These are phyloP conservation scores for Leptopilina drosophilae DNA, from an alignment of 2,888 invertebrate genomes.

Conservation along the genomic window DNA sequence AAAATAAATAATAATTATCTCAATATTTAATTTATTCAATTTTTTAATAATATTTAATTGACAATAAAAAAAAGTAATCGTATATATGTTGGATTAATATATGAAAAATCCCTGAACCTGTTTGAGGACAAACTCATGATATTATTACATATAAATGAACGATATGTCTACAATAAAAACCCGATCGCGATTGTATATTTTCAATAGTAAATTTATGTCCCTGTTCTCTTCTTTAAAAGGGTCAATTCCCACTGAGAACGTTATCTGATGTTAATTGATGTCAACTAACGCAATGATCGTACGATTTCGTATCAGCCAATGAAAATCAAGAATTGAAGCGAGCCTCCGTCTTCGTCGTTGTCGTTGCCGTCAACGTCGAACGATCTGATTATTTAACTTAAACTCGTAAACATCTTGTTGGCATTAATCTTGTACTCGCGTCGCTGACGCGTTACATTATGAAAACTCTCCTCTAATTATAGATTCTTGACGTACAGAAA, in stretches of 20 bases:
- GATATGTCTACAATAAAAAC: constrained; percentile 12
- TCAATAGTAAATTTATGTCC: constrained; percentile 42
- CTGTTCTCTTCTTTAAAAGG: constrained; percentile 49
- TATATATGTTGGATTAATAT: no score
- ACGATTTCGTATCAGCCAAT: constrained; percentile 58
- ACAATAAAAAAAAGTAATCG: no score
- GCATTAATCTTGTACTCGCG: constrained; percentile 33
- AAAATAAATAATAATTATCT: no score
- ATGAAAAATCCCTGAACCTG: constrained; percentile 6
- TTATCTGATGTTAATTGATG: constrained; percentile 58
- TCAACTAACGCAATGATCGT: constrained; percentile 60
- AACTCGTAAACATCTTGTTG: constrained; percentile 34
- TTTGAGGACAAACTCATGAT: constrained; percentile 5
- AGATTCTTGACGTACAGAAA: constrained; percentile 21
- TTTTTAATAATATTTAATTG: no score
- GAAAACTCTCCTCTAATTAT: constrained; percentile 14
- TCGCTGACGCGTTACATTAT: constrained; percentile 22
- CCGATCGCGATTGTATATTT: constrained; percentile 30
- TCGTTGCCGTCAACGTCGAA: constrained; percentile 29
- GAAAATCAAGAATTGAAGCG: constrained; percentile 45
- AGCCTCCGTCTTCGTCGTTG: constrained; percentile 50
- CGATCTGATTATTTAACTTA: constrained; percentile 35
- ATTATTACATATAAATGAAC: neutral
- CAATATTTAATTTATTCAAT: no score
- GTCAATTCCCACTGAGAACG: constrained; percentile 57